phyloP scores from a whole-genome alignment of 2,113 vertebrate species.

The Tenebrosternarchus preto region DNA sequence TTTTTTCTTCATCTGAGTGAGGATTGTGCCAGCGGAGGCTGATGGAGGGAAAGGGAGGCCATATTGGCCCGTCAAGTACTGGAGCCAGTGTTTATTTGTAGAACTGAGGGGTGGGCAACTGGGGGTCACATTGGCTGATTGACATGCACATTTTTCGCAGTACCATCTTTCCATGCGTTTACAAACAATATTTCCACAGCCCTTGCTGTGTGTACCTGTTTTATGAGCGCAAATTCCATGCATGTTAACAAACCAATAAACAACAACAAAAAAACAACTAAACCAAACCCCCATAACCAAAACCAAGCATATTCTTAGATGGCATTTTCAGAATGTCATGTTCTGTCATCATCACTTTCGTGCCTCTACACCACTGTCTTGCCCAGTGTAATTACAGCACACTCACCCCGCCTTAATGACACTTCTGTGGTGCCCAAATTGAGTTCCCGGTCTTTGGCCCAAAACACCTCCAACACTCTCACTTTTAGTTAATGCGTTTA shows the following conservation, averaged over 20 bases:
- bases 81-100: too few relatives aligned
- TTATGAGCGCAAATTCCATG: background rate
- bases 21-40: background rate
- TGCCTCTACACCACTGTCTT: slow-evolving; percentile 34
- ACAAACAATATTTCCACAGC: too few relatives aligned
- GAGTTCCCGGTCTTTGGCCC: slow-evolving; percentile 32
- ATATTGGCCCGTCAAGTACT: too few relatives aligned
- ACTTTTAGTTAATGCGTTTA: slow-evolving; percentile 51
- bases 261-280: background rate
- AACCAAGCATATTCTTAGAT: background rate
- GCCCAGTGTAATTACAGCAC: slow-evolving; percentile 48
- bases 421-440: slow-evolving; percentile 47
- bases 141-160: too few relatives aligned
- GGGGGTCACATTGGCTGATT: too few relatives aligned
- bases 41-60: background rate
- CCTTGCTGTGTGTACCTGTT: background rate
- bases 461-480: slow-evolving; percentile 30
- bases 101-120: too few relatives aligned
- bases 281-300: background rate
- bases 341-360: slow-evolving; percentile 52
- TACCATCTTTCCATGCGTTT: too few relatives aligned
- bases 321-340: background rate
- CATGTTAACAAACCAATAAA: background rate
- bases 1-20: background rate
- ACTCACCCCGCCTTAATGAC: slow-evolving; percentile 52